phyloP scores from a whole-genome alignment of 2,797 vertebrate species.

The Anomalospiza imberbis region DNA sequence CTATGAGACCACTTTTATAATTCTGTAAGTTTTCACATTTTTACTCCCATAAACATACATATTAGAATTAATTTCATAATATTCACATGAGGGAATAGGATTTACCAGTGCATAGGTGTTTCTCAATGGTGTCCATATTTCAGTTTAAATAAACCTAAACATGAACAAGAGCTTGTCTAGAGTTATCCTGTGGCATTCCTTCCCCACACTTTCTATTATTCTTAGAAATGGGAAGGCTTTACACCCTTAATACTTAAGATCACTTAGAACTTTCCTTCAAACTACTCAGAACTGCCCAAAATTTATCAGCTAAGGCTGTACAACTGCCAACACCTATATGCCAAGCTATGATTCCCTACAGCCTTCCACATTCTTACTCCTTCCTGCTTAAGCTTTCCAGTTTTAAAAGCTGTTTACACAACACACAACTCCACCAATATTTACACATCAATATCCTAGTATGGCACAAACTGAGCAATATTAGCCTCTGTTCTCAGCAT shows the following conservation, averaged over 20 bases:
- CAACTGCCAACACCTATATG: neutral
- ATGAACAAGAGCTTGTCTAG: neutral
- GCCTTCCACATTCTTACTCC: neutral
- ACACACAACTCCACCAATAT: neutral
- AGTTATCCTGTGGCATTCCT: neutral
- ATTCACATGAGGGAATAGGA: neutral
- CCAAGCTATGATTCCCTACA: neutral
- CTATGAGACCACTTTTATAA: neutral
- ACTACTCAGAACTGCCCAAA: neutral
- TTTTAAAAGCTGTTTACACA: neutral
- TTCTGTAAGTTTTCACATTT: neutral
- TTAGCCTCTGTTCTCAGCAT: neutral
- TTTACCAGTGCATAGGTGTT: neutral
- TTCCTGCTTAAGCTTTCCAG: neutral
- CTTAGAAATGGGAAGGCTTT: neutral
- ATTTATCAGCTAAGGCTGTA: neutral
- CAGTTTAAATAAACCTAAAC: neutral
- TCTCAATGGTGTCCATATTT: neutral
- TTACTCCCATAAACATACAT: neutral
- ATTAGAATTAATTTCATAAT: neutral
- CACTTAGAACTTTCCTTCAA: neutral
- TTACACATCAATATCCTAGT: neutral
- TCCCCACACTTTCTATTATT: neutral
- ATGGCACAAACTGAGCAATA: neutral
- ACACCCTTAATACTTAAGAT: neutral